Evolutionary conservation across 92 coral and sea anemone species (phyloP).

Genomic region (Desmophyllum pertusum): DNA sequence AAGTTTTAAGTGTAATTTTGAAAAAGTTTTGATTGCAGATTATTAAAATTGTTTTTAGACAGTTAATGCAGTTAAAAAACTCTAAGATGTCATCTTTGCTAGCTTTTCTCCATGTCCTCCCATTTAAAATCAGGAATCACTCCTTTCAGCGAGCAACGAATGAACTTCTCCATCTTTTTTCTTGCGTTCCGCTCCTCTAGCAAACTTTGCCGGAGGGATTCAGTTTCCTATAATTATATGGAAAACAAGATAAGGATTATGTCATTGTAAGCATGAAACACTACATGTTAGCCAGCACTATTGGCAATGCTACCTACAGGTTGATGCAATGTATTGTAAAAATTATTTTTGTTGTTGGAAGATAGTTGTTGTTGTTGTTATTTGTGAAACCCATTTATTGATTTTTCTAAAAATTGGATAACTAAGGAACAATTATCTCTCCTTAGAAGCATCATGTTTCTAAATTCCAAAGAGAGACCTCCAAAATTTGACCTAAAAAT

Average conservation of each 20-base stretch:
- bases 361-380: neutral
- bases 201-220: constrained; percentile 76
- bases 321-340: neutral
- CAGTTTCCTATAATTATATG: constrained; percentile 67
- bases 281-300: neutral
- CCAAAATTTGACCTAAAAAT: neutral
- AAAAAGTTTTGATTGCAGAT: constrained; percentile 4
- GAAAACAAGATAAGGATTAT: neutral
- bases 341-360: neutral
- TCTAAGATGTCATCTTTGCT: constrained; percentile 16
- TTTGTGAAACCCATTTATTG: no score
- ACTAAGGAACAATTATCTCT: no score
- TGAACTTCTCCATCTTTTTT: constrained; percentile 88
- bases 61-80: neutral
- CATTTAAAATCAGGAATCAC: constrained; percentile 88
- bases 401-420: no score
- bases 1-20: neutral
- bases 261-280: neutral
- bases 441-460: no score
- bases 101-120: constrained; percentile 81
- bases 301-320: neutral
- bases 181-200: constrained; percentile 84
- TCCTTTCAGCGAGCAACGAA: constrained; percentile 79
- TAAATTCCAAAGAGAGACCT: neutral
- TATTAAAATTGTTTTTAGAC: neutral